These are phyloP conservation scores for Lithophane ornitopus DNA, from an alignment of 2,888 invertebrate species.

Conservation along the genomic window DNA sequence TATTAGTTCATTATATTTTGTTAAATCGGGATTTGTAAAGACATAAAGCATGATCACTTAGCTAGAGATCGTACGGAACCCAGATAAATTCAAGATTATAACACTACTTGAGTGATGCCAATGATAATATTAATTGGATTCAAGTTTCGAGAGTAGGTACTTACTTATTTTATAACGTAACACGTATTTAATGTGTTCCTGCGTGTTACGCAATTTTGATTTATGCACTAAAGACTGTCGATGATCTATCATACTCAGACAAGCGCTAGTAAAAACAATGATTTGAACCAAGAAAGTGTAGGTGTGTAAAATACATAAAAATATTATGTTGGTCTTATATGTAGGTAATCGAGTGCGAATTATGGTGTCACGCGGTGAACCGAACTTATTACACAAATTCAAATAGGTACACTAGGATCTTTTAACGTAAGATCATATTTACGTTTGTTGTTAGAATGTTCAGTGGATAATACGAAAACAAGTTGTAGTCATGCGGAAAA, in stretches of 20 bases:
- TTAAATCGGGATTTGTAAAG: neutral
- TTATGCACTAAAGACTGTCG: neutral
- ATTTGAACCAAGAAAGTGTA: neutral
- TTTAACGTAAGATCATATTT: too few species aligned
- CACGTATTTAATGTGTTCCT: constrained; percentile 24
- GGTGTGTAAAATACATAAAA: neutral
- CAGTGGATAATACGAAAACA: neutral
- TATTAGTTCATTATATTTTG: neutral
- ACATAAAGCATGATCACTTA: neutral
- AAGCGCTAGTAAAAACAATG: constrained; percentile 12
- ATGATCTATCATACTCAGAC: constrained; percentile 28
- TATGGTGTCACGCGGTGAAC: too few species aligned
- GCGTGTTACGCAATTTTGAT: constrained; percentile 34
- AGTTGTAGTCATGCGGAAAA: too few species aligned
- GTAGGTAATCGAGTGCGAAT: neutral
- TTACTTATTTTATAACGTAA: constrained; percentile 37
- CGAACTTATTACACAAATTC: too few species aligned
- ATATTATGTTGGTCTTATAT: neutral
- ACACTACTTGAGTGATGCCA: neutral
- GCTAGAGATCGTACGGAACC: neutral
- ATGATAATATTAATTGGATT: constrained; percentile 29
- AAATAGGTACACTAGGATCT: too few species aligned
- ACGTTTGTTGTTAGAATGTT: neutral
- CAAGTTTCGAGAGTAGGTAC: constrained; percentile 21
- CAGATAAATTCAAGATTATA: neutral